Conservation (phyloP, 2,113 vertebrate genomes). For the Esox niger region DNA sequence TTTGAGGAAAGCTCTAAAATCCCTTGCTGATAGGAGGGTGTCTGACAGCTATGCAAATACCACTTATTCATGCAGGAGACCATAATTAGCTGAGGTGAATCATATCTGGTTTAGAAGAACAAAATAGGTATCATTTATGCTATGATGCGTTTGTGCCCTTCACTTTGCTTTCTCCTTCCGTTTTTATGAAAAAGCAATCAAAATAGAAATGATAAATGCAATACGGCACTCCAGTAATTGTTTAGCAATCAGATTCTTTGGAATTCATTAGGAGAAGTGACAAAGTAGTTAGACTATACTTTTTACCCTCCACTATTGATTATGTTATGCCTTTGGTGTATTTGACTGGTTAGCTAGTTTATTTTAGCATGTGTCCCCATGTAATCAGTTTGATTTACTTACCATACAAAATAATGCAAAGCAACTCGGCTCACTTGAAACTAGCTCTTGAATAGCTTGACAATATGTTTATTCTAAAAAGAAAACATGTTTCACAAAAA, state of each 20-base stretch:
- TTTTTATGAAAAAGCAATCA: not conserved
- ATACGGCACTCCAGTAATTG: not conserved
- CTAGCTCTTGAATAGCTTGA: slow-evolving; percentile 5
- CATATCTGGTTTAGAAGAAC: slow-evolving; percentile 24
- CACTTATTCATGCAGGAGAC: slow-evolving; percentile 31
- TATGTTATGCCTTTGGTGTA: not conserved
- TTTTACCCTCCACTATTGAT: not conserved
- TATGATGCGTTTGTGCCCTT: slow-evolving; percentile 7
- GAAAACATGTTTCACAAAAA: no score
- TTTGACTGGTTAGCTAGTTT: no score
- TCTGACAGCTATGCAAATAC: slow-evolving; percentile 46
- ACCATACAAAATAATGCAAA: not conserved
- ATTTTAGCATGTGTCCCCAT: not conserved
- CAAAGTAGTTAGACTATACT: not conserved
- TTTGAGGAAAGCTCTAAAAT: slow-evolving; percentile 14
- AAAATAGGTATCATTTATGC: slow-evolving; percentile 26
- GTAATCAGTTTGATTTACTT: not conserved
- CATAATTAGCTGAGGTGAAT: slow-evolving; percentile 38
- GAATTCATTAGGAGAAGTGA: not conserved
- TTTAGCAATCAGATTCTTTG: not conserved
- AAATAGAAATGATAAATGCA: slow-evolving; percentile 1
- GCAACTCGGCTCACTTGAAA: not conserved
- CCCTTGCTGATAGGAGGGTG: slow-evolving; percentile 27
- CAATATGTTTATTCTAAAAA: not conserved
- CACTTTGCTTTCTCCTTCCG: slow-evolving; percentile 9